Percentiles rank a stretch among this genome's conserved stretches.
Evolutionary conservation across 2,888 invertebrate species (phyloP).

Genomic region (Xestia rhomboidea): DNA sequence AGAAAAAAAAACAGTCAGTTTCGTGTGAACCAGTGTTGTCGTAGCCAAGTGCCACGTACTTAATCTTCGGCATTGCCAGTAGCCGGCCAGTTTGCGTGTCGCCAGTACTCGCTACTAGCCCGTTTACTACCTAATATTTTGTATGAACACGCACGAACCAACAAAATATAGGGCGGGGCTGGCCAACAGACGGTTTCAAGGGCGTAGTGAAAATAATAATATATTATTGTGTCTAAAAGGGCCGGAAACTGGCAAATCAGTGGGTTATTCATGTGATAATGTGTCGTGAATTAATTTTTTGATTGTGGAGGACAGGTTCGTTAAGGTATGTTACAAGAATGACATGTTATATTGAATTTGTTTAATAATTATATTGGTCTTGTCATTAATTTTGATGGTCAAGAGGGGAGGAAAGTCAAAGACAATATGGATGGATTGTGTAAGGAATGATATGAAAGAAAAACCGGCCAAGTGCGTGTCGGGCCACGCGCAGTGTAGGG

Average conservation of each 20-base stretch:
- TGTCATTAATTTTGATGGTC: no score
- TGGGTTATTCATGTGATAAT: constrained; percentile 66
- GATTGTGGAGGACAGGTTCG: constrained; percentile 10
- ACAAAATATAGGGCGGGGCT: constrained; percentile 74
- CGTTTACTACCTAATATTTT: constrained; percentile 61
- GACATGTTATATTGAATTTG: not conserved
- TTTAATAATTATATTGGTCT: not conserved
- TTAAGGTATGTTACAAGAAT: not conserved
- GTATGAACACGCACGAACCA: constrained; percentile 72
- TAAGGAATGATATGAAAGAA: no score
- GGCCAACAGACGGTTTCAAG: constrained; percentile 69
- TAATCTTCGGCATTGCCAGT: constrained; percentile 71
- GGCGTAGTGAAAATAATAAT: constrained; percentile 74
- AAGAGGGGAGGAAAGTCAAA: no score
- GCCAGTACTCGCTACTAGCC: constrained; percentile 55
- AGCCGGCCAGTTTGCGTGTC: constrained; percentile 74
- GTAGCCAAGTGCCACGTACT: constrained; percentile 67
- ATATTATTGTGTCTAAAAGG: constrained; percentile 70
- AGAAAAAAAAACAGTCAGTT: constrained; percentile 1
- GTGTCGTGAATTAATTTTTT: constrained; percentile 61
- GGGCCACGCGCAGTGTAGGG: no score
- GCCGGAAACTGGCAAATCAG: constrained; percentile 70
- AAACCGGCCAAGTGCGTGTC: no score
- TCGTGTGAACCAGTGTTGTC: constrained; percentile 49
- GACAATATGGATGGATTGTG: no score